Percentiles rank a stretch among this genome's conserved stretches.
Conservation (phyloP, 2,888 invertebrate genomes). For the Ornithoptera alexandrae region DNA sequence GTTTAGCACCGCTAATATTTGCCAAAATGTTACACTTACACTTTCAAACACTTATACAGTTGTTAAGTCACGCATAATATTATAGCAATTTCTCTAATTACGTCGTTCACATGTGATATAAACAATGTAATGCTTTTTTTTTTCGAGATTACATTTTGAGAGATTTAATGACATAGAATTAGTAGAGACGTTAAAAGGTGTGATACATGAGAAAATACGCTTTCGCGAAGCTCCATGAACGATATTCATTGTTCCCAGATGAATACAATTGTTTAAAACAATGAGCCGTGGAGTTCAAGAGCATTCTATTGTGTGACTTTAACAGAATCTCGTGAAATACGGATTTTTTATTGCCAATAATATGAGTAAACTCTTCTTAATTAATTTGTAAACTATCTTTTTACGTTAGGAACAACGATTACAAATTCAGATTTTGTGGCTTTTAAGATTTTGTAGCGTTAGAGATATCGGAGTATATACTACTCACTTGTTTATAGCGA, state of each 20-base stretch:
- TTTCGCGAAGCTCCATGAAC: slow-evolving; percentile 57
- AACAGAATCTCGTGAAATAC: slow-evolving; percentile 33
- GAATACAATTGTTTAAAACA: slow-evolving; percentile 58
- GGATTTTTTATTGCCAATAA: slow-evolving; percentile 22
- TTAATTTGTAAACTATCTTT: too few relatives aligned
- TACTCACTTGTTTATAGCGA: too few relatives aligned
- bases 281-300: slow-evolving; percentile 54
- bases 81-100: slow-evolving; percentile 27
- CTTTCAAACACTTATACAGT: slow-evolving; percentile 24
- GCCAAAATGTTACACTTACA: slow-evolving; percentile 20
- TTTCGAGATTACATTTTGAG: slow-evolving; percentile 28
- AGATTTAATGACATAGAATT: slow-evolving; percentile 27
- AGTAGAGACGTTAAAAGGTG: slow-evolving; percentile 39
- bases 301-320: slow-evolving; percentile 44
- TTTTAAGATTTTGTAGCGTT: too few relatives aligned
- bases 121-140: slow-evolving; percentile 24
- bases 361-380: background rate
- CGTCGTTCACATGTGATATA: slow-evolving; percentile 25
- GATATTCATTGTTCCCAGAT: slow-evolving; percentile 54
- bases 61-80: slow-evolving; percentile 27
- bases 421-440: too few relatives aligned
- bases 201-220: slow-evolving; percentile 62
- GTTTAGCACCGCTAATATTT: slow-evolving; percentile 14
- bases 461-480: too few relatives aligned
- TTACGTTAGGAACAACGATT: too few relatives aligned